Evolutionary conservation across 2,797 vertebrate genomes (phyloP), one percentile per base, ranked within the genome.

Genomic region (Ctenopoma multispine): DNA sequence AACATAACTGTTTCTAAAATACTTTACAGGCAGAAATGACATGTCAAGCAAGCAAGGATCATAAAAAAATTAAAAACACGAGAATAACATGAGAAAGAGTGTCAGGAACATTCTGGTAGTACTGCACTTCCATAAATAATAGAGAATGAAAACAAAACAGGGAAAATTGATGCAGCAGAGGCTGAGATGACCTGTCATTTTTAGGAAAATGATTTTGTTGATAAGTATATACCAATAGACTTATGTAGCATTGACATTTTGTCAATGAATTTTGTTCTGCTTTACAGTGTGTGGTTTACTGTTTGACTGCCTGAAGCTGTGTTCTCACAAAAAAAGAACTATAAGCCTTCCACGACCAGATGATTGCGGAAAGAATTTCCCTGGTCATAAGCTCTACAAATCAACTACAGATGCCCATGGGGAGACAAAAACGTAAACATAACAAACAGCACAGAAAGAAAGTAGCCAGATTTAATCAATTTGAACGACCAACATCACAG

Each of bases 271-370:
- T 54, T 46, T 6, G 10, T 20, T 29, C 38, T 44, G 9, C 23
- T 66, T 43, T 36, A 54, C 23, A 15, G 7, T 24, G 27, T 55
- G 17, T 48, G 38, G 48, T 53, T 12, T 40, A 14, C 44, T 40
- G 21, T 46, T 61, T 43, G 51, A 70, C 29, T 50, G 58, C 11
- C 41, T 50, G 44, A 38, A 56, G 62, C 59, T 68, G 61, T 20
- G 21, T 43, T 71, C 24, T 51, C 43, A 63, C 9, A 1, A 61
- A 43, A 24, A 55, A 31, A 31, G 7, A 31, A 34, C 2, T 13
- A 23, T 21, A 31, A 36, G 17, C 18, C 62, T 67, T 61, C 55
- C 40, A 53, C 51, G 53, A 62, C 17, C 54, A 47, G 13, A 43
- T 15, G 3, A 54, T 7, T 34, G 46, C 34, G 48, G 47, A 65